Evolutionary conservation across 2,888 invertebrate genomes (phyloP), one percentile per base, ranked within the genome.

Genomic region (Periphyllus acericola): DNA sequence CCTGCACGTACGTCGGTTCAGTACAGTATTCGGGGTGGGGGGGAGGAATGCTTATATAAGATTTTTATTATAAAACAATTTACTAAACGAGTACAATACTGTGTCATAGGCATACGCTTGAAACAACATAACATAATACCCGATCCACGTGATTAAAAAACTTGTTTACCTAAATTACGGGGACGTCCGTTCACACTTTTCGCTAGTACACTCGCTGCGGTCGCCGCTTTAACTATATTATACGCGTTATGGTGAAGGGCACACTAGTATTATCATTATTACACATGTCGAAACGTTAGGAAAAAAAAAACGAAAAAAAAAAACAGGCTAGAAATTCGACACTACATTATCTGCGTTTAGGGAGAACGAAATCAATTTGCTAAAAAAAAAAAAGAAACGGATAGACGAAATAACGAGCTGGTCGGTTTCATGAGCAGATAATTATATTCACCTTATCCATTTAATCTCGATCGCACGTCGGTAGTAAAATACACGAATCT

Each of bases 401-500:
- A 81, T 81, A 36, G 19, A 36, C 40, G 5, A 32, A 75, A 29
- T 21, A 11, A 68, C 32, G n/a, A n/a, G 60, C 36, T 6, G 25
- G 40, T 29, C 19, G 66, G n/a, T 40, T 40, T 82, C 21, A 71
- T 17, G 36, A 71, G 32, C 32, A 46, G 40, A 60, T 74, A 68
- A 71, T 82, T 46, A 46, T 52, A 79, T 79, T 83, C n/a, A 74
- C 19, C 34, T 34, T 32, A 71, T 83, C 74, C 74, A 14, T 83
- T 72, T 83, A 74, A 83, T 83, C 83, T 75, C 60, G 83, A 83
- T 74, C 74, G 55, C 55, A 29, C 6, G 83, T 74, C 83, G 74
- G 75, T 60, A 83, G n/a, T 83, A 75, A 75, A 83, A 83, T 40
- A 60, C 29, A 83, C 21, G 36, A 75, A 60, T 75, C 60, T 72